These are phyloP conservation scores for Drosophila subpulchrella DNA, from an alignment of 1,140 invertebrate genomes.

Conservation along the genomic window DNA sequence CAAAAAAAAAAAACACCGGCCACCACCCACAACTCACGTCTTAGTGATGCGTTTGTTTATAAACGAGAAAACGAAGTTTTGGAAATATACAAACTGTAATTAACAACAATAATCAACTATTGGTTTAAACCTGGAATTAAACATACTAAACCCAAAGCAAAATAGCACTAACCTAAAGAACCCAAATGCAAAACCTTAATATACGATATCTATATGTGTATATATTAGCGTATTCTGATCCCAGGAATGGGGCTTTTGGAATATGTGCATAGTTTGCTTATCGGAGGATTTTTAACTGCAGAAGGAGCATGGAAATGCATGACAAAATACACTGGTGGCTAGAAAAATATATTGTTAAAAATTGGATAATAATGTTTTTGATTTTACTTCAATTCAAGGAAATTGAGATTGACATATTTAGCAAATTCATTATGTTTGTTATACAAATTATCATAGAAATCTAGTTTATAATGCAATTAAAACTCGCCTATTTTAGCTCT, in stretches of 20 bases:
- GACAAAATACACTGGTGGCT: neutral
- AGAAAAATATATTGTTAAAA: neutral
- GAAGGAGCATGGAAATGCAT: neutral
- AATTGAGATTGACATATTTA: neutral
- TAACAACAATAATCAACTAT: slow-evolving; percentile 24
- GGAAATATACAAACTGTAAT: slow-evolving; percentile 48
- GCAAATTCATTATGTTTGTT: neutral
- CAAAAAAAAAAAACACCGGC: slow-evolving; percentile 18
- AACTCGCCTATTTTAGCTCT: slow-evolving; percentile 10
- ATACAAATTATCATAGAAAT: neutral
- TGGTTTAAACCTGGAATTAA: slow-evolving; percentile 19
- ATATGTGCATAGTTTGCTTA: slow-evolving; percentile 1
- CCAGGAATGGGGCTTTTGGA: neutral
- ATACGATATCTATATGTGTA: slow-evolving; percentile 5
- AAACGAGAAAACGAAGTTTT: slow-evolving; percentile 59
- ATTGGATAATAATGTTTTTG: neutral
- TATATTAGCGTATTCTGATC: slow-evolving; percentile 3
- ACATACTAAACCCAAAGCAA: slow-evolving; percentile 7
- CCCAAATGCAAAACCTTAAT: slow-evolving; percentile 3
- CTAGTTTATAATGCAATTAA: neutral
- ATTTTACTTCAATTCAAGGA: neutral
- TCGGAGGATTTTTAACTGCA: neutral
- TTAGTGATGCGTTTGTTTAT: slow-evolving; percentile 44
- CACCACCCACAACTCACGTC: slow-evolving; percentile 17
- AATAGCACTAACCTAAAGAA: neutral